Base-by-base conservation (phyloP, 2,888 invertebrate species). In the Ochropleura plecta region DNA sequence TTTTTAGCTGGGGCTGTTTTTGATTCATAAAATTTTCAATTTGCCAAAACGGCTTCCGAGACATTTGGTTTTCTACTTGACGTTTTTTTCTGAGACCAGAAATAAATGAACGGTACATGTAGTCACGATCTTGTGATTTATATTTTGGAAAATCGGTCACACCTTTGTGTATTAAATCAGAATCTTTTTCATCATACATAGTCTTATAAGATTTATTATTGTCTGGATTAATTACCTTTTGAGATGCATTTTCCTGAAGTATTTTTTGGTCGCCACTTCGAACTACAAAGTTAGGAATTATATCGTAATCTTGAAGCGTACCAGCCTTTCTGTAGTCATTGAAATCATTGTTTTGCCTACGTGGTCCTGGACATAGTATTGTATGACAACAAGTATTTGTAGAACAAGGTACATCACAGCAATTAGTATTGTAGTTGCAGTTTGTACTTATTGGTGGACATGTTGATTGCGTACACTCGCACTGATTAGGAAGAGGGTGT, bases 31-130 rank as follows among this genome's bases (percentile, higher is more conserved):
- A 88, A 74, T 92, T 90, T 73, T 94, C 92, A 77, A 93, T 87
- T 91, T 94, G 91, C 95, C 95, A 95, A 91, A 95, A 94, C 4
- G 94, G 94, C 78, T 91, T 93, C 62, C 88, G 86, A 16, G 90
- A 90, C 20, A 80, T 80, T 79, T 91, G 84, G 75, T 91, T 88
- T 71, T 90, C 89, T 57, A 82, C 63, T 77, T 90, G 88, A 78
- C 95, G 92, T 88, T 90, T 92, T 88, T 89, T 88, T 88, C 93
- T 91, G 80, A 90, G 81, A 84, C 92, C 93, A 79, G 84, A 91
- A 91, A 91, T 83, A 90, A 90, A 89, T n/a, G 85, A 89, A 85
- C 78, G 85, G 84, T 91, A 89, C 84, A 84, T 86, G 80, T 90
- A 88, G 76, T 92, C 90, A 20, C 68, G 78, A 55, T 87, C 86